Evolutionary conservation across 2,113 vertebrate genomes (phyloP).

Genomic region (Leucosticte australis): DNA sequence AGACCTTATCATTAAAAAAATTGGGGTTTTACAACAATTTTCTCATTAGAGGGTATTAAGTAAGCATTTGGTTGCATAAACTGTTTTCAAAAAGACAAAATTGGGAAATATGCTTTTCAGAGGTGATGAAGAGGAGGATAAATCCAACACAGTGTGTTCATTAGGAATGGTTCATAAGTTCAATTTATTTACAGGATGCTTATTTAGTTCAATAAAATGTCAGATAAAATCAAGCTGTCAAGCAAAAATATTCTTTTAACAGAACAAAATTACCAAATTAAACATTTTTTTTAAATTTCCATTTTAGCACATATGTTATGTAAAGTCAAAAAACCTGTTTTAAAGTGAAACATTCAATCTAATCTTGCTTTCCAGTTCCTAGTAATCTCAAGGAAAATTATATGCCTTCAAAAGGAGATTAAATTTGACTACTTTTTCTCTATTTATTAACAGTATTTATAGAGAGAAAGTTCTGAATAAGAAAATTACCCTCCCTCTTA

Average conservation of each 20-base stretch:
- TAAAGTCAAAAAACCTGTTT: neutral
- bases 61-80: neutral
- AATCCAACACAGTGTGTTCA: neutral
- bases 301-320: neutral
- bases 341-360: neutral
- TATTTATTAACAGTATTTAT: neutral
- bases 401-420: neutral
- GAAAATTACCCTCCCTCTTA: neutral
- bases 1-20: neutral
- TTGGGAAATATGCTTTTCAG: neutral
- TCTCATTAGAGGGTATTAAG: neutral
- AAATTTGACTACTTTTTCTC: neutral
- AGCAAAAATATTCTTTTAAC: neutral
- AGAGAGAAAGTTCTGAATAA: neutral
- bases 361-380: neutral
- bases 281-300: neutral
- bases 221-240: neutral
- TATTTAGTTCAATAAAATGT: neutral
- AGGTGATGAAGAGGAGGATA: neutral
- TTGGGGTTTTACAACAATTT: neutral
- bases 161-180: neutral
- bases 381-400: neutral
- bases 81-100: neutral
- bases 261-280: neutral
- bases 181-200: neutral